Percentiles rank a stretch among this genome's conserved stretches.
These are phyloP conservation scores for Hylyphantes graminicola DNA, from an alignment of 1,140 invertebrate genomes.

Conservation along the genomic window DNA sequence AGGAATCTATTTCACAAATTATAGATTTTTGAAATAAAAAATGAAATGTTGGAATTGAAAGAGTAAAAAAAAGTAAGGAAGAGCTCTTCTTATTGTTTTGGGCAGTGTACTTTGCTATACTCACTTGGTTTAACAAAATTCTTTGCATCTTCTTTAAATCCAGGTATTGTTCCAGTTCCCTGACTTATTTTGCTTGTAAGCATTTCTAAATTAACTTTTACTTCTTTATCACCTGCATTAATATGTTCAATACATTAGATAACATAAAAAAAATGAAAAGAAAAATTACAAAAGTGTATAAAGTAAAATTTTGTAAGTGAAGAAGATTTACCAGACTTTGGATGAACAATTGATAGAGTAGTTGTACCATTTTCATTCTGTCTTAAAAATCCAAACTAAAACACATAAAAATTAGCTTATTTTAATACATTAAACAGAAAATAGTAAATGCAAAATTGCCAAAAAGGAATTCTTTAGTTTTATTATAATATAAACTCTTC, in stretches of 20 bases:
- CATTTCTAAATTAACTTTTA: slow-evolving; percentile 83
- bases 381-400: slow-evolving; percentile 82
- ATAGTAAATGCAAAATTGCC: no score
- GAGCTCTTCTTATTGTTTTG: no score
- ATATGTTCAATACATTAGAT: neutral
- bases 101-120: neutral
- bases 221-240: slow-evolving; percentile 49
- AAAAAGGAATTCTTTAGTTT: no score
- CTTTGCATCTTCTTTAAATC: slow-evolving; percentile 87
- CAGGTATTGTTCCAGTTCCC: slow-evolving; percentile 77
- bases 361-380: slow-evolving; percentile 86
- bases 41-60: no score
- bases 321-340: slow-evolving; percentile 64
- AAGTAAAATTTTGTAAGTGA: neutral
- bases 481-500: no score
- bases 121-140: slow-evolving; percentile 84
- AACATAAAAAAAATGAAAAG: neutral
- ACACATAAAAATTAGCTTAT: slow-evolving; percentile 38
- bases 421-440: no score
- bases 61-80: no score
- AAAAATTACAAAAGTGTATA: neutral
- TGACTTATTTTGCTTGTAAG: slow-evolving; percentile 83
- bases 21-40: no score
- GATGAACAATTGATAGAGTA: slow-evolving; percentile 86
- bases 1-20: no score